Base-by-base conservation (phyloP, 2,113 vertebrate genomes). In the Brachyistius frenatus region DNA sequence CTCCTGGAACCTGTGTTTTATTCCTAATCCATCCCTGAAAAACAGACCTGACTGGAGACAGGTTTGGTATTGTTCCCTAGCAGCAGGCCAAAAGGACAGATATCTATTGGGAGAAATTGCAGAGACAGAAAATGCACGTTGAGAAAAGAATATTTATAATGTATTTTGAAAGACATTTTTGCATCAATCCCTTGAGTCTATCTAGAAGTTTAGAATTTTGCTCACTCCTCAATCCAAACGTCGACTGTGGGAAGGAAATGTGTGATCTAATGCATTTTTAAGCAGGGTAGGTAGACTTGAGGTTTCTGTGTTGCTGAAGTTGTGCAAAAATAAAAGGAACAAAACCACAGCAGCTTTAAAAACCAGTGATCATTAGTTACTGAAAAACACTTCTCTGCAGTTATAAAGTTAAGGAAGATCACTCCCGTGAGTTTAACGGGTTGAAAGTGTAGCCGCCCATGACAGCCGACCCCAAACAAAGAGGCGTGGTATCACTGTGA, bases 41-140 rank as follows among this genome's bases (percentile, higher is more conserved):
- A 57, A 6, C 16, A 49, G 58, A 83, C 15, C 30, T 49, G 68
- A 66, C 44, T 71, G 67, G 54, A 81, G 67, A 55, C 50, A 46
- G 64, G 72, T 65, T 67, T 76, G 30, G 33, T 56, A 66, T 81
- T 76, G 85, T 85, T 92, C 58, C 85, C 80, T 82, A 80, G 86
- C 79, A 85, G 86, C 85, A 72, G 49, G 72, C 56, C 63, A 77
- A 73, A 58, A 67, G 52, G 80, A 44, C 41, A 44, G 4, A 44
- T 44, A 44, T 44, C 9, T 11, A 44, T 44, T 9, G 41, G 10
- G 39, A 41, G 39, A 41, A 41, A 9, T 7, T 41, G 39, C 9
- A 44, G 41, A 44, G 41, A 11, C 9, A 44, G 41, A 44, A 44
- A 3, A 44, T 44, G 13, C 13, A 13, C 13, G 37, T 39, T 39